Evolutionary conservation across 2,888 invertebrate genomes (phyloP).

Genomic region (Aethes cnicana): DNA sequence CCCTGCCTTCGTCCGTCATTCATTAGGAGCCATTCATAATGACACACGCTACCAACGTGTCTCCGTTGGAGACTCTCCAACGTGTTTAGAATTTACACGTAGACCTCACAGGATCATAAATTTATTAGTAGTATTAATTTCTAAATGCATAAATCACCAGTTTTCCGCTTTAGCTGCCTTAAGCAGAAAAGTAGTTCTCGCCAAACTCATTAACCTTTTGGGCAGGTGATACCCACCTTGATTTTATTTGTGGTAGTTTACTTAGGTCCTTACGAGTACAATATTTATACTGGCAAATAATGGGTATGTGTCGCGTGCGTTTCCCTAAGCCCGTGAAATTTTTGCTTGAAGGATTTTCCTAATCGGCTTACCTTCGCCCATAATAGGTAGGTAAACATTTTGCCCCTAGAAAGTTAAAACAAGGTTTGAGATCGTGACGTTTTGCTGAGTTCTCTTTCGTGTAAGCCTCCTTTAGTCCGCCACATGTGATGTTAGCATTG

Average conservation of each 20-base stretch:
- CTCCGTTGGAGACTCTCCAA: too few relatives aligned
- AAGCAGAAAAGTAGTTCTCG: too few relatives aligned
- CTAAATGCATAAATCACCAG: too few relatives aligned
- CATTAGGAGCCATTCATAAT: too few relatives aligned
- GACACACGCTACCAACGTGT: too few relatives aligned
- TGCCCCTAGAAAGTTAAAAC: constrained; percentile 38
- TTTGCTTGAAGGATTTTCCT: constrained; percentile 35
- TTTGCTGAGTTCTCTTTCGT: constrained; percentile 32
- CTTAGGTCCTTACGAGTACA: constrained; percentile 34
- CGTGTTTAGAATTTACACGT: too few relatives aligned
- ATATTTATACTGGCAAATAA: constrained; percentile 40
- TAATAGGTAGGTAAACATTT: constrained; percentile 36
- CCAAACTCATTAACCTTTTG: constrained; percentile 17
- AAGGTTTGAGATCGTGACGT: constrained; percentile 29
- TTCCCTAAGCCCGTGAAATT: constrained; percentile 39
- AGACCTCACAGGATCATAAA: too few relatives aligned
- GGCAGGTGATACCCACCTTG: constrained; percentile 5
- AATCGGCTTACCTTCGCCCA: constrained; percentile 42
- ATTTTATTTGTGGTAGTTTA: constrained; percentile 32
- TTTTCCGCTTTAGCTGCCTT: too few relatives aligned
- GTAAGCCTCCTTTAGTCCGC: too few relatives aligned
- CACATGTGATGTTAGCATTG: too few relatives aligned
- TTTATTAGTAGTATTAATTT: too few relatives aligned
- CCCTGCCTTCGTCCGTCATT: too few relatives aligned
- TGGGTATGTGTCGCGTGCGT: constrained; percentile 33